Percentiles rank a stretch among this genome's conserved stretches.
phyloP scores from a whole-genome alignment of 2,113 vertebrate genomes.

The Sceloporus undulatus region DNA sequence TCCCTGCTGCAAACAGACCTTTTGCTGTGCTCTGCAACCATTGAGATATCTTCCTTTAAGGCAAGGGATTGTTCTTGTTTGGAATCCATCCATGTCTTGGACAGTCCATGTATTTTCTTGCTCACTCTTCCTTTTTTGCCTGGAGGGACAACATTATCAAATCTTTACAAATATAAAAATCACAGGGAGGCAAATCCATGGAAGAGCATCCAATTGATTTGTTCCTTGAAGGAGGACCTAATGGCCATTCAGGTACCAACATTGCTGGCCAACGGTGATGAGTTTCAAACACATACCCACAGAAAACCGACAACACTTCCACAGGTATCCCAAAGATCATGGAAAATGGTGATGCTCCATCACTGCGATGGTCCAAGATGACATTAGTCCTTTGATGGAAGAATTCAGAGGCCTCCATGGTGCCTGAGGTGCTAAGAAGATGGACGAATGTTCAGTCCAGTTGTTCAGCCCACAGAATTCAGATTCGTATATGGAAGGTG shows the following conservation, averaged over 20 bases:
- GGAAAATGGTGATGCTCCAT: conserved; percentile 30
- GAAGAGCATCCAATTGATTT: background rate
- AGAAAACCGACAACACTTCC: background rate
- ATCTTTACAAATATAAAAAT: conserved; percentile 69
- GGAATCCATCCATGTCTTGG: conserved; percentile 18
- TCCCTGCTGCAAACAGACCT: conserved; percentile 34
- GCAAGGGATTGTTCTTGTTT: conserved; percentile 43
- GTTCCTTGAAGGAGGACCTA: background rate
- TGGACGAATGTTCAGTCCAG: conserved; percentile 37
- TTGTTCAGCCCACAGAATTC: conserved; percentile 69
- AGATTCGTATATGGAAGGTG: conserved; percentile 98
- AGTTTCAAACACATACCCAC: conserved; percentile 38
- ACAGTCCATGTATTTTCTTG: conserved; percentile 34
- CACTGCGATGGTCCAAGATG: conserved; percentile 9
- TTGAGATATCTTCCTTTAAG: conserved; percentile 60
- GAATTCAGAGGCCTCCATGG: conserved; percentile 37
- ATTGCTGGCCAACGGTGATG: conserved; percentile 36
- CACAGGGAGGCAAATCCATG: conserved; percentile 54
- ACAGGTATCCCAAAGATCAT: conserved; percentile 31
- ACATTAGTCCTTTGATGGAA: conserved; percentile 35
- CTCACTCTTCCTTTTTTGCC: conserved; percentile 60
- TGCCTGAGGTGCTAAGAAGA: conserved; percentile 69
- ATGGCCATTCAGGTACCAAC: background rate
- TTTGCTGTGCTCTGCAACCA: conserved; percentile 57
- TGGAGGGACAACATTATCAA: conserved; percentile 67